Evolutionary conservation across 2,797 vertebrate species (phyloP).

Genomic region (Chaetodon trifasciatus): DNA sequence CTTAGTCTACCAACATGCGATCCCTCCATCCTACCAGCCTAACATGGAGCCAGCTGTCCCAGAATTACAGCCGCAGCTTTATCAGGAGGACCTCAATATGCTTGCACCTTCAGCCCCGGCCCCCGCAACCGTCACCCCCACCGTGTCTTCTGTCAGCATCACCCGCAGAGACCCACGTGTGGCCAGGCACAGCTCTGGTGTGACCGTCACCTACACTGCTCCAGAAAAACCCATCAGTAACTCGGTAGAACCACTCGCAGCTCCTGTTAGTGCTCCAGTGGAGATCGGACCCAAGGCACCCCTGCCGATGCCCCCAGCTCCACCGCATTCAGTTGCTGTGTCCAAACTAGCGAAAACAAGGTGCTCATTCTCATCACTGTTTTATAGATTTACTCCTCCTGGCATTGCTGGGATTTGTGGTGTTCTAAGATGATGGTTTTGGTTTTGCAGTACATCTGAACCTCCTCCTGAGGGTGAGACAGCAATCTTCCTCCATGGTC

Average conservation of each 20-base stretch:
- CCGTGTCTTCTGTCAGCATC: conserved; percentile 89
- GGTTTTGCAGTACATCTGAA: conserved; percentile 87
- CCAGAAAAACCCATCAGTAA: conserved; percentile 67
- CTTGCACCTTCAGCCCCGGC: conserved; percentile 64
- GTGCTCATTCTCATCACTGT: conserved; percentile 46
- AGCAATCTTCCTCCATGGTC: conserved; percentile 92
- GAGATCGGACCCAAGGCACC: conserved; percentile 66
- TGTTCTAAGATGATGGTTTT: conserved; percentile 22
- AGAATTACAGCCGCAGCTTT: conserved; percentile 70
- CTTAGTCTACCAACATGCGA: conserved; percentile 36
- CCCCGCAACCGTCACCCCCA: conserved; percentile 59
- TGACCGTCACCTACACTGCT: conserved; percentile 42
- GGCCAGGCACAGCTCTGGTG: conserved; percentile 81
- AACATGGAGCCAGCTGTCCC: conserved; percentile 64
- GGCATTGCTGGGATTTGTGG: background rate
- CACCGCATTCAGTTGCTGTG: conserved; percentile 51
- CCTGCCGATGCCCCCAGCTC: conserved; percentile 80
- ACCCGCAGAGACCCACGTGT: conserved; percentile 95
- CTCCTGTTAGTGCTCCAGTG: conserved; percentile 60
- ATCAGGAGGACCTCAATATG: conserved; percentile 72
- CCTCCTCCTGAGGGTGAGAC: conserved; percentile 93
- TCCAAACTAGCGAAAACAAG: conserved; percentile 72
- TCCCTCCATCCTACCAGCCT: conserved; percentile 57
- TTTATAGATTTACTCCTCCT: background rate
- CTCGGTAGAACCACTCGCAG: conserved; percentile 41